Conservation (phyloP, 2,797 vertebrate genomes). For the Microtus obscurus region DNA sequence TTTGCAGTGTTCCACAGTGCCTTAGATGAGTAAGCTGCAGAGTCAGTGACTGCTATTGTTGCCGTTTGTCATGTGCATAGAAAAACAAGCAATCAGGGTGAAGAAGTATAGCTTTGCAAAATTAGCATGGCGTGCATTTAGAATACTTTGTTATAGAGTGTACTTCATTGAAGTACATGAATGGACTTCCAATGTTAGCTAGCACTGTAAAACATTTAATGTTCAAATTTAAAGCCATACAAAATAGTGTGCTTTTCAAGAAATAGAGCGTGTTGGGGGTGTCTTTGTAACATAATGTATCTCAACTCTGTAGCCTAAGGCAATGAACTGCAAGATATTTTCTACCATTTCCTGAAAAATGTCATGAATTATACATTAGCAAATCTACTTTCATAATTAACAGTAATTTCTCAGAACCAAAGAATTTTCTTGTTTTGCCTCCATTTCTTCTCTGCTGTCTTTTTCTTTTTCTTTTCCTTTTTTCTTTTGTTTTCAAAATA, state of each 20-base stretch:
- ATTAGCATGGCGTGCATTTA: not conserved
- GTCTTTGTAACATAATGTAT: not conserved
- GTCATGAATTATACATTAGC: slow-evolving; percentile 66
- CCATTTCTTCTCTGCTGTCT: not conserved
- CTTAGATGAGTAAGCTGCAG: not conserved
- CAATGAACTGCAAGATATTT: slow-evolving; percentile 33
- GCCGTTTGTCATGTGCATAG: not conserved
- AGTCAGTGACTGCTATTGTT: not conserved
- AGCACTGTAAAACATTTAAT: not conserved
- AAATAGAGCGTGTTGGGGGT: not conserved
- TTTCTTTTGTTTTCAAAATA: not conserved
- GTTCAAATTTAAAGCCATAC: not conserved
- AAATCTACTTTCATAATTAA: not conserved
- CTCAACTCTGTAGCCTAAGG: not conserved
- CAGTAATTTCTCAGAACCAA: not conserved
- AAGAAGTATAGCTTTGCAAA: not conserved
- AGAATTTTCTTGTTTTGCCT: not conserved
- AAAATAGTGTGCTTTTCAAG: slow-evolving; percentile 36
- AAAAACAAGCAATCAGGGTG: not conserved
- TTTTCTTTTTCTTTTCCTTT: not conserved
- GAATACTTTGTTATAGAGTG: not conserved
- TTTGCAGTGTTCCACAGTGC: not conserved
- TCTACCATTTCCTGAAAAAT: slow-evolving; percentile 42
- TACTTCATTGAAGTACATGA: not conserved
- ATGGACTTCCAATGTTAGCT: not conserved